Conservation (phyloP, 2,888 invertebrate genomes). For the Pantelozetes paolii region DNA sequence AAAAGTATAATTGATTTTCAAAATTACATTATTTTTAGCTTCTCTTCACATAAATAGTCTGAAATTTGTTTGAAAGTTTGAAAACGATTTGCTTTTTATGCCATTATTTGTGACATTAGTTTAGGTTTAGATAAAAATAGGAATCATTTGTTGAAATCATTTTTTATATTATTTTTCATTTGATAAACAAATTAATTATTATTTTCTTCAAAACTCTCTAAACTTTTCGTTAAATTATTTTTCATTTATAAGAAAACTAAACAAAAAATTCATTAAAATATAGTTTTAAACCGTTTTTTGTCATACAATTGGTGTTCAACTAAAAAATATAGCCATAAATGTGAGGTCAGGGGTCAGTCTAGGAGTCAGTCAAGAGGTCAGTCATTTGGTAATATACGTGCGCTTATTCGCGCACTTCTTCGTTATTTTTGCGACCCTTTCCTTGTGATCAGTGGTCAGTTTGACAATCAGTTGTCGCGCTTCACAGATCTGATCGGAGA, state of each 20-base stretch:
- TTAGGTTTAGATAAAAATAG: neutral
- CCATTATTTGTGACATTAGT: slow-evolving; percentile 5
- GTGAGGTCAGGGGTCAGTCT: too few relatives aligned
- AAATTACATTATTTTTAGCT: neutral
- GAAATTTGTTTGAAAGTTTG: neutral
- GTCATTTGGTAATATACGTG: slow-evolving; percentile 33
- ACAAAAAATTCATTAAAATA: too few relatives aligned
- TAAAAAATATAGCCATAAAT: too few relatives aligned
- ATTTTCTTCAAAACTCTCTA: neutral
- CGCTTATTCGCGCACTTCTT: slow-evolving; percentile 37
- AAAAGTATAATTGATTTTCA: neutral
- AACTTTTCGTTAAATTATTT: neutral
- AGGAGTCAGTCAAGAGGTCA: neutral
- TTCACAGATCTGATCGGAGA: slow-evolving; percentile 84
- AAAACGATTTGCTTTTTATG: slow-evolving; percentile 19
- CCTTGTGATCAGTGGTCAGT: slow-evolving; percentile 55
- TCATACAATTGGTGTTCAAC: too few relatives aligned
- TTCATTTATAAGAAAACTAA: neutral
- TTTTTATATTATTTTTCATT: neutral
- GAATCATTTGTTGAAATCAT: neutral
- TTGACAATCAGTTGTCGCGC: slow-evolving; percentile 79
- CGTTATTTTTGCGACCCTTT: slow-evolving; percentile 41
- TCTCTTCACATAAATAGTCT: too few relatives aligned
- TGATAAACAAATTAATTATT: neutral
- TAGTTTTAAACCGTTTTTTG: too few relatives aligned